phyloP scores from a whole-genome alignment of 2,797 vertebrate species.

The Valencia hispanica region DNA sequence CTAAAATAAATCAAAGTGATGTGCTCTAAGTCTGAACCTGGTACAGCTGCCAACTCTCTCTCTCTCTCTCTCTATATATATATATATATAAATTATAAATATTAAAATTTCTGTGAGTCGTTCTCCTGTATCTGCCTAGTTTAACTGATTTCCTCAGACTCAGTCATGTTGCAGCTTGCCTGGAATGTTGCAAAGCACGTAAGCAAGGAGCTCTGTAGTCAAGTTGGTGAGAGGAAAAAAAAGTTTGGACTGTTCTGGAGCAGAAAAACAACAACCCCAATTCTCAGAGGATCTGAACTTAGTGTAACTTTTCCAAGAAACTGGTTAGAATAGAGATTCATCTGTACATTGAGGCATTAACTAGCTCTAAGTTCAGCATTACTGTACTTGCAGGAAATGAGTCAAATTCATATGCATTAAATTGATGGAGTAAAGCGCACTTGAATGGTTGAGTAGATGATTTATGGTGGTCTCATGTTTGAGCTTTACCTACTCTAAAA shows the following conservation, averaged over 20 bases:
- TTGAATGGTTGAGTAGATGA: slow-evolving; percentile 7
- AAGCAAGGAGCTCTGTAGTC: slow-evolving; percentile 23
- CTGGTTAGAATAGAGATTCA: background rate
- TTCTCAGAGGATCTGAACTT: background rate
- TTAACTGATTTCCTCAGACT: slow-evolving; percentile 54
- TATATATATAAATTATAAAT: too few species aligned
- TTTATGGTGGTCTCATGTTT: background rate
- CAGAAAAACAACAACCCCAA: background rate
- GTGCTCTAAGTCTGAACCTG: slow-evolving; percentile 1
- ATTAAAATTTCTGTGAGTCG: slow-evolving; percentile 50
- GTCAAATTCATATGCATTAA: background rate
- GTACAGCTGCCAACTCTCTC: slow-evolving; percentile 20
- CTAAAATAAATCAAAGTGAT: background rate
- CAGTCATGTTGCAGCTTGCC: slow-evolving; percentile 65
- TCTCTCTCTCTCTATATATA: too few species aligned
- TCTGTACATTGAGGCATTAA: slow-evolving; percentile 13
- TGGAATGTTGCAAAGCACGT: slow-evolving; percentile 69
- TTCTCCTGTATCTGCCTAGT: slow-evolving; percentile 56
- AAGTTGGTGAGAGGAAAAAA: slow-evolving; percentile 31
- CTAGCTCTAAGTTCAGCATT: slow-evolving; percentile 4
- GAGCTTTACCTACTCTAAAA: background rate
- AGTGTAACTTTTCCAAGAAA: too few species aligned
- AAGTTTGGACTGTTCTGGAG: slow-evolving; percentile 7
- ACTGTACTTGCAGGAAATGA: background rate
- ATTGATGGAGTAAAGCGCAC: background rate